Evolutionary conservation across 2,113 vertebrate genomes (phyloP).

Genomic region (Plestiodon gilberti): DNA sequence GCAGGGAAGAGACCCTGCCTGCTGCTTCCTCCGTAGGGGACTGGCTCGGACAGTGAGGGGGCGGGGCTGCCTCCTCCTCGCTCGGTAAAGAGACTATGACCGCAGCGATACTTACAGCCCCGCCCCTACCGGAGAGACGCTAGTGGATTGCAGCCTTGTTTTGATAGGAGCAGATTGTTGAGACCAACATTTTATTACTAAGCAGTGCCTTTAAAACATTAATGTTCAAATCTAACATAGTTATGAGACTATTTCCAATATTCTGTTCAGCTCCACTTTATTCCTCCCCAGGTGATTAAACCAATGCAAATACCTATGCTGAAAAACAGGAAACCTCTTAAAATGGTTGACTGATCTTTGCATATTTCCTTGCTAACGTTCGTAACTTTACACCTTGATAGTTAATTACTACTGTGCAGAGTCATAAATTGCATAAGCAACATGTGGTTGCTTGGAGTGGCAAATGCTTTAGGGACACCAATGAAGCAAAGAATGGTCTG

Average conservation of each 20-base stretch:
- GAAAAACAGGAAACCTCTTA: constrained; percentile 1
- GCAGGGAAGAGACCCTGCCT: too few relatives aligned
- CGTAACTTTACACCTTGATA: background rate
- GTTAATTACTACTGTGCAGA: background rate
- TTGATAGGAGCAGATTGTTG: background rate
- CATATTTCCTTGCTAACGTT: constrained; percentile 15
- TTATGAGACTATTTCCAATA: background rate
- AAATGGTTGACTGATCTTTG: background rate
- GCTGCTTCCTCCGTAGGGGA: too few relatives aligned
- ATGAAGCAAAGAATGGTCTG: background rate
- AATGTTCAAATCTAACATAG: background rate
- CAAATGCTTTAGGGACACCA: background rate
- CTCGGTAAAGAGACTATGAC: too few relatives aligned
- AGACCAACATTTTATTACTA: background rate
- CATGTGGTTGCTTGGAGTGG: background rate
- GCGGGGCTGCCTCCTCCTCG: too few relatives aligned
- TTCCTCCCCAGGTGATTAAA: background rate
- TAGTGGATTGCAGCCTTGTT: too few relatives aligned
- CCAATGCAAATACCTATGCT: background rate
- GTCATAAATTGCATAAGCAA: background rate
- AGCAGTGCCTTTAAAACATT: background rate
- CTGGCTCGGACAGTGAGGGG: too few relatives aligned
- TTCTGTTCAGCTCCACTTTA: background rate
- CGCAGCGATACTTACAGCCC: too few relatives aligned
- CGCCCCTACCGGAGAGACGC: too few relatives aligned